Evolutionary conservation across 2,888 invertebrate species (phyloP).

Genomic region (Agrotis ipsilon): DNA sequence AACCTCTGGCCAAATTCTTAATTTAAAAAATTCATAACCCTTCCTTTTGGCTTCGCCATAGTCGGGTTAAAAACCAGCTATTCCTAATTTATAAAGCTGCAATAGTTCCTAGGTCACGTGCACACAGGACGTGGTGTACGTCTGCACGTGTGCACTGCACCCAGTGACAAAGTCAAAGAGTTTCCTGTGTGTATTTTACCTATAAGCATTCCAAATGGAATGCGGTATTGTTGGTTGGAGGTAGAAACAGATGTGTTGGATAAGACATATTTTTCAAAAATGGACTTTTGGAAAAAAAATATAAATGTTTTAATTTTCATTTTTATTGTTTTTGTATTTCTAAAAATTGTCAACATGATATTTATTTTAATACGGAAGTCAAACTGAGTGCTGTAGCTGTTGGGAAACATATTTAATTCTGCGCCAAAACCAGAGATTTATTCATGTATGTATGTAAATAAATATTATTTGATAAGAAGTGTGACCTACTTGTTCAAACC

Average conservation of each 20-base stretch:
- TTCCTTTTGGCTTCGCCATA: too few species aligned
- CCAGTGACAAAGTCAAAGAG: constrained; percentile 3
- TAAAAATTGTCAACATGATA: too few species aligned
- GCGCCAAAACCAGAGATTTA: not conserved
- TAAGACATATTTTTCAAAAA: not conserved
- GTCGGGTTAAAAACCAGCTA: not conserved
- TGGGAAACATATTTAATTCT: not conserved
- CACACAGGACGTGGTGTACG: constrained; percentile 15
- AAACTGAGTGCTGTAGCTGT: too few species aligned
- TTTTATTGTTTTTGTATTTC: too few species aligned
- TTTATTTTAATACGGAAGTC: too few species aligned
- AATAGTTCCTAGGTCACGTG: constrained; percentile 26
- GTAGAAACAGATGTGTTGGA: not conserved
- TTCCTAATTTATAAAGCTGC: not conserved
- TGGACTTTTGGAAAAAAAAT: too few species aligned
- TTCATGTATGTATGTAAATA: not conserved
- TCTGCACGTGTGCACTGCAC: constrained; percentile 20
- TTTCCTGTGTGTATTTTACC: not conserved
- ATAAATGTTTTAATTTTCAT: too few species aligned
- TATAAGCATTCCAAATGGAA: constrained; percentile 1
- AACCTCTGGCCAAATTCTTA: too few species aligned
- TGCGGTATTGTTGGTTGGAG: not conserved
- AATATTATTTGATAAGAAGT: too few species aligned
- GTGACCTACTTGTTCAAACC: too few species aligned
- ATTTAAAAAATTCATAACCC: too few species aligned